phyloP scores from a whole-genome alignment of 1,140 invertebrate genomes.

The Portunus trituberculatus region DNA sequence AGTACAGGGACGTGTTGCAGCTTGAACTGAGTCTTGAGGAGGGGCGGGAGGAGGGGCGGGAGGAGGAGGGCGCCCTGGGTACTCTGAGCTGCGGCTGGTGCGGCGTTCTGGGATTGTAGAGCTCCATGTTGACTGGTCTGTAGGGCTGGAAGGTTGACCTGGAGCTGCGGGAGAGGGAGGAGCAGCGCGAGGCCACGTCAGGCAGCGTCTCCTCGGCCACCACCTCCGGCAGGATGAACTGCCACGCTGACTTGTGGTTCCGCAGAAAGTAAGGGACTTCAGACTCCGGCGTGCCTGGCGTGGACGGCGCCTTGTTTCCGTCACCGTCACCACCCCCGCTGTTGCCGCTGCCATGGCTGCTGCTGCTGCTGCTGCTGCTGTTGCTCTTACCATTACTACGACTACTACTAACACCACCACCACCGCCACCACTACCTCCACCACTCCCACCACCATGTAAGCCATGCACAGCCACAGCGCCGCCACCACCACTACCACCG shows the following conservation, averaged over 20 bases:
- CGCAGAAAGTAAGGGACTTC: conserved; percentile 67
- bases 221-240: conserved; percentile 67
- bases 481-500: not conserved
- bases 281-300: conserved; percentile 44
- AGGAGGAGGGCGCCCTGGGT: not conserved
- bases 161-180: conserved; percentile 50
- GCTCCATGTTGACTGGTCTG: not conserved
- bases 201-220: conserved; percentile 35
- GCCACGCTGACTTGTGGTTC: conserved; percentile 66
- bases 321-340: not conserved
- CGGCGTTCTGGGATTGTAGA: not conserved
- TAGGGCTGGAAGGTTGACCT: conserved; percentile 63
- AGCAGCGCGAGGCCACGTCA: conserved; percentile 50
- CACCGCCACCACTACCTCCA: not conserved
- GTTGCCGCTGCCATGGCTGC: not conserved
- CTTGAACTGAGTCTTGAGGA: conserved; percentile 36
- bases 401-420: conserved; percentile 37
- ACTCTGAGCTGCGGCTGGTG: too few species aligned
- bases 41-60: not conserved
- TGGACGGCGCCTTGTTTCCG: not conserved
- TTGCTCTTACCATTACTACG: not conserved
- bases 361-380: conserved; percentile 14
- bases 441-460: conserved; percentile 3
- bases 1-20: conserved; percentile 59
- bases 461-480: conserved; percentile 31